phyloP scores from a whole-genome alignment of 2,113 vertebrate genomes.

The Diphyllodes magnificus region DNA sequence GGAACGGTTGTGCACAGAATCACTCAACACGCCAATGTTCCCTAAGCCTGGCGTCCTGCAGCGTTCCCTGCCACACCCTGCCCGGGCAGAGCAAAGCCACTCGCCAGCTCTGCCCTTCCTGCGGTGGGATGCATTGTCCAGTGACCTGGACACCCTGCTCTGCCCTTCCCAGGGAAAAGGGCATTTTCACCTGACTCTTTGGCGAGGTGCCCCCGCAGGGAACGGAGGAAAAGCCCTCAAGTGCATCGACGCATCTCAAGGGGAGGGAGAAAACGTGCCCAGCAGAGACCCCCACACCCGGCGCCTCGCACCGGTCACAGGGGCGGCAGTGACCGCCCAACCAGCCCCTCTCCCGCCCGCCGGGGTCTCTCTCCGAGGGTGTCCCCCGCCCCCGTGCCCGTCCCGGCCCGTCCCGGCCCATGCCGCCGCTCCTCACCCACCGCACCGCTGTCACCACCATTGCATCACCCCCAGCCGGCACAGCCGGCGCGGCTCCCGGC shows the following conservation, averaged over 20 bases:
- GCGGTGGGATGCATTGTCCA: neutral
- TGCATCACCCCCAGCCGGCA: neutral
- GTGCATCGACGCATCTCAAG: neutral
- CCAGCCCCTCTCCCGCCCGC: neutral
- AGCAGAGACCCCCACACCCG: neutral
- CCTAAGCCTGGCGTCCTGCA: rapidly evolving
- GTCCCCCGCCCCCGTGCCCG: neutral
- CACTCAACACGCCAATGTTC: rapidly evolving
- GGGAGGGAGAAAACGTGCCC: neutral
- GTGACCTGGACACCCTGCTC: rapidly evolving
- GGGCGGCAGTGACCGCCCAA: rapidly evolving
- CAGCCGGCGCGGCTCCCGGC: neutral
- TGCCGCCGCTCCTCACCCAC: neutral
- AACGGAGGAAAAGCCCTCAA: rapidly evolving
- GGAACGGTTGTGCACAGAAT: rapidly evolving
- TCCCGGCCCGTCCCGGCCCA: neutral
- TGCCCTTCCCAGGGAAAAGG: rapidly evolving
- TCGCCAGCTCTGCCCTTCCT: neutral
- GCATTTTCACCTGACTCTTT: rapidly evolving
- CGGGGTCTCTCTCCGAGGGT: too few relatives aligned
- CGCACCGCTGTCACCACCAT: neutral
- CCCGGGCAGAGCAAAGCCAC: neutral
- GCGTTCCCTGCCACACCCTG: neutral
- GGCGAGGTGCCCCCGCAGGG: too few relatives aligned
- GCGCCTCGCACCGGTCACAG: neutral